A percentile compares a stretch with the other conserved stretches of the same genome.
These are phyloP conservation scores for Brienomyrus brachyistius DNA, from an alignment of 2,113 vertebrate species.

Conservation along the genomic window DNA sequence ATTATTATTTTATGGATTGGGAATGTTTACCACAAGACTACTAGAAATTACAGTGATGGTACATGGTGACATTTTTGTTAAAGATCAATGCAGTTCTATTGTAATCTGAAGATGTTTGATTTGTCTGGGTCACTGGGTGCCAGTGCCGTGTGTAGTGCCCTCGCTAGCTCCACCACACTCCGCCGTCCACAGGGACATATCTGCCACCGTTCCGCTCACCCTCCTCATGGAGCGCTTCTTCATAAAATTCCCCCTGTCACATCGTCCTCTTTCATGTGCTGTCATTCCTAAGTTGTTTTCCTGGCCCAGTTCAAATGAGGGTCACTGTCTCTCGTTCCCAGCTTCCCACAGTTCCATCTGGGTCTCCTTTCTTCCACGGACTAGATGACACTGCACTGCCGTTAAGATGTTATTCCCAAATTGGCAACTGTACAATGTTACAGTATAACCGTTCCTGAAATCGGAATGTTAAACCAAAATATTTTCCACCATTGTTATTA, in stretches of 20 bases:
- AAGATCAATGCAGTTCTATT: not conserved
- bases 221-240: not conserved
- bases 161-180: not conserved
- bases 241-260: not conserved
- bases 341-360: conserved; percentile 49
- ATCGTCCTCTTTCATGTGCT: not conserved
- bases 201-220: not conserved
- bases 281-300: not conserved
- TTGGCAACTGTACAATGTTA: conserved; percentile 29
- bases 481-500: conserved; percentile 37
- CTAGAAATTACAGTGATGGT: not conserved
- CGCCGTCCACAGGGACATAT: not conserved
- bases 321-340: conserved; percentile 9
- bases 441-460: conserved; percentile 46
- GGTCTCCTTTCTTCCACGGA: conserved; percentile 32
- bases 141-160: not conserved
- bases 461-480: conserved; percentile 41
- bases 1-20: not conserved
- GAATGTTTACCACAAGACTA: not conserved
- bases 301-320: conserved; percentile 23
- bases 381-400: conserved; percentile 47
- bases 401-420: conserved; percentile 45
- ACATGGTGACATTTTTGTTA: not conserved
- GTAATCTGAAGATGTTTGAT: not conserved
- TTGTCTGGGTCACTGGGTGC: not conserved